Conservation (phyloP, 2,797 vertebrate species). For the Hemitrygon akajei region DNA sequence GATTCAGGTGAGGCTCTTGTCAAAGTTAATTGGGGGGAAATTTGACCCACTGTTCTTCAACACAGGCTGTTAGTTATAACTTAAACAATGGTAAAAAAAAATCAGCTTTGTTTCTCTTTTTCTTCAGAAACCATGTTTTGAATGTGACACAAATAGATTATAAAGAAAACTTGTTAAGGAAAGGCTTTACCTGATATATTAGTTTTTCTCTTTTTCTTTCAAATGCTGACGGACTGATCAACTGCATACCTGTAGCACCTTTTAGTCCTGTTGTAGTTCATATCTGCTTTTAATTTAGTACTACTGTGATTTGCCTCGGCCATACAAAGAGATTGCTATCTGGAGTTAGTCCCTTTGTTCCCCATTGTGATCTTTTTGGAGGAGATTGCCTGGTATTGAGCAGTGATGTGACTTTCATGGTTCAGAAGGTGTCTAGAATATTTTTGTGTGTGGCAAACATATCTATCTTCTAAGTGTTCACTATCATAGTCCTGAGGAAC, state of each 20-base stretch:
- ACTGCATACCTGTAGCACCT: background rate
- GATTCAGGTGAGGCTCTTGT: constrained; percentile 59
- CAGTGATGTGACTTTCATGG: background rate
- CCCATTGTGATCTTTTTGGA: background rate
- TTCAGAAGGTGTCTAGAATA: too few relatives aligned
- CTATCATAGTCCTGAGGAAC: too few relatives aligned
- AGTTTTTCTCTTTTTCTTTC: background rate
- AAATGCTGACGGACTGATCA: background rate
- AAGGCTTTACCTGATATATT: background rate
- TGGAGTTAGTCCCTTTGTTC: background rate
- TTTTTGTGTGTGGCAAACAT: too few relatives aligned
- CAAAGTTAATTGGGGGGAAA: constrained; percentile 65
- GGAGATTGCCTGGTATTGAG: background rate
- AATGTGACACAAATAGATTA: background rate
- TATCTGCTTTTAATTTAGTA: background rate
- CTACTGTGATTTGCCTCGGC: too few relatives aligned
- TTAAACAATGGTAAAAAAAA: constrained; percentile 43
- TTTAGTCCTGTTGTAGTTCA: background rate
- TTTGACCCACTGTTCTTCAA: constrained; percentile 46
- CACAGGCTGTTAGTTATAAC: constrained; percentile 49
- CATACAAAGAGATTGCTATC: background rate
- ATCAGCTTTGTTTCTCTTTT: background rate
- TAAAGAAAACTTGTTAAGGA: background rate
- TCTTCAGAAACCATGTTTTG: background rate
- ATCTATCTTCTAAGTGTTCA: too few relatives aligned